Evolutionary conservation across 2,113 vertebrate species (phyloP), one percentile per base, ranked within the genome.

Genomic region (Bos indicus): DNA sequence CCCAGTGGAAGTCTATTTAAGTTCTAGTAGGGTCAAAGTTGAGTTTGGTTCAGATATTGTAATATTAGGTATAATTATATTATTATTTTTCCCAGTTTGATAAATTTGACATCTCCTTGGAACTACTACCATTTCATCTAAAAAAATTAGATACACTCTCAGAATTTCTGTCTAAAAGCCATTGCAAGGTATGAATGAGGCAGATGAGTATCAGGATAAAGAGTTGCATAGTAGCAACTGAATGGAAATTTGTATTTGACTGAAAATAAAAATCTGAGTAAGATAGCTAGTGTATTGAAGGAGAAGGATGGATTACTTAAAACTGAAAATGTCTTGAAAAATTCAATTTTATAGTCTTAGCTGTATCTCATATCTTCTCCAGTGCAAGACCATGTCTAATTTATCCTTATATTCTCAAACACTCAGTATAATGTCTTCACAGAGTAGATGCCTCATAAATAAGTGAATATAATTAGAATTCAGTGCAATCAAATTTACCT

Each of bases 381-480:
- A 67, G 13, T 90, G 15, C 16, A 92, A 90, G 10, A 28, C 3
- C 4, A 13, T 62, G 52, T 74, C 71, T 93, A 89, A 71, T 7
- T 88, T 96, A 84, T 13, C 40, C 64, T 33, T 93, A 26, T 59
- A 57, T 86, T 26, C 57, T n/a, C 52, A 17, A 84, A 62, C 5
- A 52, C 9, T 90, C 64, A 46, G 15, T 62, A 25, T 9, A 52
- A 92, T 84, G 80, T 74, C 95, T 93, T 98, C 67, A 85, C 62
- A 92, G 74, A 95, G 40, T 33, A 97, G 67, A 36, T 64, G 21
- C 77, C 95, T 95, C 88, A 92, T 85, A 94, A 95, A 94, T 95
- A 85, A 91, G 90, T 93, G 57, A 82, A 56, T 95, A 82, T 91
- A 97, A 92, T 92, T 97, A 92, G 94, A 97, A 97, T 94, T 94